Conservation (phyloP, 2,888 invertebrate genomes). For the Andrena minutula region DNA sequence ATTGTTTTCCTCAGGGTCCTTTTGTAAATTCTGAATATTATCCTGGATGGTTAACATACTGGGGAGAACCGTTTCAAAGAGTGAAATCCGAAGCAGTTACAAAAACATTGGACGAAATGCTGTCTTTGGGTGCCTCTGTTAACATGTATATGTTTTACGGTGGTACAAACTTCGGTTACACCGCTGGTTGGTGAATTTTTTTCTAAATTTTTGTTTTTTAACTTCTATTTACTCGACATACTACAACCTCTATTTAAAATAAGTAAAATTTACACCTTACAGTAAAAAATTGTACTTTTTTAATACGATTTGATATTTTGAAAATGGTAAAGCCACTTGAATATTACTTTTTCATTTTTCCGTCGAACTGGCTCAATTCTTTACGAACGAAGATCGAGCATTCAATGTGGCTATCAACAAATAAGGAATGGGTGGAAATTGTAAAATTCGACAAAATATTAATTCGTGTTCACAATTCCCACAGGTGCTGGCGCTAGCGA, state of each 20-base stretch:
- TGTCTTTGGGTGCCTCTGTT: constrained; percentile 87
- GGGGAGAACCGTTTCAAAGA: constrained; percentile 90
- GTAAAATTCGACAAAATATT: not conserved
- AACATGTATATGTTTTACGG: constrained; percentile 97
- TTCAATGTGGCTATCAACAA: no score
- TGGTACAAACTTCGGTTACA: constrained; percentile 94
- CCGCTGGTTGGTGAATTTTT: constrained; percentile 74
- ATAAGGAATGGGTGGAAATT: not conserved
- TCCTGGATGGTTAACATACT: constrained; percentile 96
- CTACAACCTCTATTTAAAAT: not conserved
- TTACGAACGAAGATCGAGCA: no score
- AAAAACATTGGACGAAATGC: constrained; percentile 78
- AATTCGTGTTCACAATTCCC: not conserved
- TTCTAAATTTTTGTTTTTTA: not conserved
- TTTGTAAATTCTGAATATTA: constrained; percentile 96
- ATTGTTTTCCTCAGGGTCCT: constrained; percentile 87
- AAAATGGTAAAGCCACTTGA: not conserved
- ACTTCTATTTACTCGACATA: not conserved
- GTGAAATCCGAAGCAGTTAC: constrained; percentile 85
- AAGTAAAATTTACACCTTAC: no score
- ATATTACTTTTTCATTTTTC: no score
- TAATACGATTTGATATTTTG: not conserved
- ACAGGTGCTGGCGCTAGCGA: constrained; percentile 84
- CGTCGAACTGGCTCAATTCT: no score
- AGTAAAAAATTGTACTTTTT: constrained; percentile 1